Evolutionary conservation across 2,113 vertebrate species (phyloP).

Genomic region (Natator depressus): DNA sequence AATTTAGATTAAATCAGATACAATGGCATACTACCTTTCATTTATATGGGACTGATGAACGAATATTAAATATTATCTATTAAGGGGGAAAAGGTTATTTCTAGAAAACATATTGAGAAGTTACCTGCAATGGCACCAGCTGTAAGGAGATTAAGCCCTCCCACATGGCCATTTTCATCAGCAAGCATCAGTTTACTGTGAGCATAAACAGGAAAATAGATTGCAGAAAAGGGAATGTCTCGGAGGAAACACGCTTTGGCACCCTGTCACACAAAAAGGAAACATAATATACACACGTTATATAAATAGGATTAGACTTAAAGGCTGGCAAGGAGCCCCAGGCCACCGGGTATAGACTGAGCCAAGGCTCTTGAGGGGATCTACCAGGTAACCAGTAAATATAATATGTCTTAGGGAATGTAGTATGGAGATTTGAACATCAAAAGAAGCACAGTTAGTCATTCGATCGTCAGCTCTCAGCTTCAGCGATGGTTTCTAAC

Average conservation of each 20-base stretch:
- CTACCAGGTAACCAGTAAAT: neutral
- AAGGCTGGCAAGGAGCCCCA: neutral
- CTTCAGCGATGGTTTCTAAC: neutral
- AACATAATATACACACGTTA: constrained; percentile 46
- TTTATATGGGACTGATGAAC: constrained; percentile 64
- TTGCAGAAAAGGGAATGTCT: constrained; percentile 99
- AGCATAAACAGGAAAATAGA: constrained; percentile 98
- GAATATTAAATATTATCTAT: constrained; percentile 71
- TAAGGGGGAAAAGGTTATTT: neutral
- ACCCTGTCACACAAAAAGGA: constrained; percentile 83
- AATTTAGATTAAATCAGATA: constrained; percentile 81
- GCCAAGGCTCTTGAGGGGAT: neutral
- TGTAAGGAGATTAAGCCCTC: constrained; percentile 91
- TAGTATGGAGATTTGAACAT: neutral
- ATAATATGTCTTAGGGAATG: constrained; percentile 4
- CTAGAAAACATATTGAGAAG: constrained; percentile 51
- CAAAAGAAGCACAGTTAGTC: neutral
- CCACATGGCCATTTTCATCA: constrained; percentile 91
- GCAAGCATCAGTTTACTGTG: constrained; percentile 90
- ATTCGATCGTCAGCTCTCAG: neutral
- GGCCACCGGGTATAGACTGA: neutral
- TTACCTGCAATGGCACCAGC: constrained; percentile 98
- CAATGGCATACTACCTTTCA: constrained; percentile 77
- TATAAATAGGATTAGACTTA: constrained; percentile 44
- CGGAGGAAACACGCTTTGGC: constrained; percentile 99